These are phyloP conservation scores for Limnephilus marmoratus DNA, from an alignment of 2,888 invertebrate species.

Conservation along the genomic window DNA sequence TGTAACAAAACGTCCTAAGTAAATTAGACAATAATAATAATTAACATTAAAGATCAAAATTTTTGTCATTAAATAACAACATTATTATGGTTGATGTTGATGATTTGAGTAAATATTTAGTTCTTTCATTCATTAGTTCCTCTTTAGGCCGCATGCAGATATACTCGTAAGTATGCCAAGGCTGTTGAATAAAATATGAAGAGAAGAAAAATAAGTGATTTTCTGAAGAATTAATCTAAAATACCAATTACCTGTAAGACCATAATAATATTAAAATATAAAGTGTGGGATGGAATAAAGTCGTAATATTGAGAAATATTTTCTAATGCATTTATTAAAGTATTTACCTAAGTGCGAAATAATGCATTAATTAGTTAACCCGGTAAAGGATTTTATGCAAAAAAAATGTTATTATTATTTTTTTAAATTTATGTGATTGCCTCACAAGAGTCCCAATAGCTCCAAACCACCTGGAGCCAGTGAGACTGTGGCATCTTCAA, in stretches of 20 bases:
- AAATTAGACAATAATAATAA: no score
- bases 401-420: no score
- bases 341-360: not conserved
- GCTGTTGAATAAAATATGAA: not conserved
- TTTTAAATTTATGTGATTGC: no score
- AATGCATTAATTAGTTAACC: not conserved
- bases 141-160: not conserved
- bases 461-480: no score
- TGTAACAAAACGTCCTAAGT: no score
- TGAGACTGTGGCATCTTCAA: no score
- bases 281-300: not conserved
- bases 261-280: not conserved
- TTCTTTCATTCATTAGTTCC: not conserved
- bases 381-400: not conserved
- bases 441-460: no score
- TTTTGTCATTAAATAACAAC: no score
- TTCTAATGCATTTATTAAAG: not conserved
- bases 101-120: not conserved
- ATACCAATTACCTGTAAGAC: not conserved
- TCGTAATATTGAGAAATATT: not conserved
- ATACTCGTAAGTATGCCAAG: not conserved
- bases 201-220: not conserved
- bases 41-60: no score
- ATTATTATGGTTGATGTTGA: no score
- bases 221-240: not conserved